A percentile compares a stretch with the other conserved stretches of the same genome.
phyloP scores from a whole-genome alignment of 2,113 vertebrate genomes.

The Epinephelus cyanopodus region DNA sequence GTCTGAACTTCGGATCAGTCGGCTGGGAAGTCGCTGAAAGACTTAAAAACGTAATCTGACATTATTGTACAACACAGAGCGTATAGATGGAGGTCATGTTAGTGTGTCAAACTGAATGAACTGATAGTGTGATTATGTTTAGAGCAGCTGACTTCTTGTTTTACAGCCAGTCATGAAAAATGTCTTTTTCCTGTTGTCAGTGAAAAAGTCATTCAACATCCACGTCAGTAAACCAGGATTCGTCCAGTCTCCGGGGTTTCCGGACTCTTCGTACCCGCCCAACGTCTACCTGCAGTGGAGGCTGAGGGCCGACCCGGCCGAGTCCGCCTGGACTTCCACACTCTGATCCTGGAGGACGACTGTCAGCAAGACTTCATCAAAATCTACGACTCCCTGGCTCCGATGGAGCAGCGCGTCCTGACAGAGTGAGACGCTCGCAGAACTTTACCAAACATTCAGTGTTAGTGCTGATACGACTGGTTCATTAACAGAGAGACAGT shows the following conservation, averaged over 20 bases:
- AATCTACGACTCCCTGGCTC: slow-evolving; percentile 91
- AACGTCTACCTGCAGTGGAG: slow-evolving; percentile 88
- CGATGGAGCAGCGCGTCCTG: slow-evolving; percentile 82
- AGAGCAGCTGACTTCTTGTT: too few relatives aligned
- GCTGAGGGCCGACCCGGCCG: slow-evolving; percentile 86
- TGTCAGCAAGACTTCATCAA: slow-evolving; percentile 86
- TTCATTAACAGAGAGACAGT: too few relatives aligned
- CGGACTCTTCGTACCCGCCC: slow-evolving; percentile 86
- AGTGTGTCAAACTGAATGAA: background rate
- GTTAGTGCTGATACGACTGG: too few relatives aligned
- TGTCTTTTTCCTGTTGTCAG: slow-evolving; percentile 72
- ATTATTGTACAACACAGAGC: too few relatives aligned
- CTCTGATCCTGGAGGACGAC: slow-evolving; percentile 86
- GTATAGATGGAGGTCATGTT: too few relatives aligned
- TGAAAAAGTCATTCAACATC: slow-evolving; percentile 75
- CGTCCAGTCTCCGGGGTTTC: slow-evolving; percentile 90
- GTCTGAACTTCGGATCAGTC: too few relatives aligned
- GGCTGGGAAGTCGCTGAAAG: too few relatives aligned
- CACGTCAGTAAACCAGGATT: slow-evolving; percentile 74
- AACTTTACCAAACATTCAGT: too few relatives aligned
- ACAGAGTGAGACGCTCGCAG: slow-evolving; percentile 84
- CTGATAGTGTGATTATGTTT: too few relatives aligned
- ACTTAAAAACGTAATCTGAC: too few relatives aligned
- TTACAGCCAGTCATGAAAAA: background rate
- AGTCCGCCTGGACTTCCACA: slow-evolving; percentile 90